Percentiles rank a stretch among this genome's conserved stretches.
phyloP scores from a whole-genome alignment of 2,797 vertebrate genomes.

The Smutsia gigantea region DNA sequence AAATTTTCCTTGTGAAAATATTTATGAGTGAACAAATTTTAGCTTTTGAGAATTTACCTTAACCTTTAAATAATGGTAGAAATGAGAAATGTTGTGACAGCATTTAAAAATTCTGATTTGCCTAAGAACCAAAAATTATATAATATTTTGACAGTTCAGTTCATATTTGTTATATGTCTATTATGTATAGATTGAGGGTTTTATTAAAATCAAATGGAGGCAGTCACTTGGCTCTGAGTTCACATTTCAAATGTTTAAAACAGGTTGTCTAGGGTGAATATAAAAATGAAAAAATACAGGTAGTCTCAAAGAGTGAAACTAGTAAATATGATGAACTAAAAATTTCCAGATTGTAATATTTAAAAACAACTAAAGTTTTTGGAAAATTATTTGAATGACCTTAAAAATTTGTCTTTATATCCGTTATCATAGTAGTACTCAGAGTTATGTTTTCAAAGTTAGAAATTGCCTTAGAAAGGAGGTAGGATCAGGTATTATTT shows the following conservation, averaged over 20 bases:
- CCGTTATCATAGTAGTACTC: neutral
- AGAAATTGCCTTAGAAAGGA: neutral
- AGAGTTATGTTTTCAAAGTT: neutral
- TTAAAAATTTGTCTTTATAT: neutral
- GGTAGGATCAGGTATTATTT: neutral
- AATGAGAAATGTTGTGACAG: neutral
- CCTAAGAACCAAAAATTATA: neutral
- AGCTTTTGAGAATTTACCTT: neutral
- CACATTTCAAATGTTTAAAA: neutral
- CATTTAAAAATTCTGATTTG: neutral
- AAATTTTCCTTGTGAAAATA: neutral
- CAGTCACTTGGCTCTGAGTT: neutral
- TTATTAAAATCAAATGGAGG: neutral
- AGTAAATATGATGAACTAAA: neutral
- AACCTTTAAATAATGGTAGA: conserved; percentile 1
- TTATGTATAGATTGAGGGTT: neutral
- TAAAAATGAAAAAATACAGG: neutral
- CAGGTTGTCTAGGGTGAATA: neutral
- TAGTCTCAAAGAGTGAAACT: neutral
- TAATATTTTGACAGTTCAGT: neutral
- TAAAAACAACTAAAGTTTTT: neutral
- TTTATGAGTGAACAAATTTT: neutral
- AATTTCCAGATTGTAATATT: neutral
- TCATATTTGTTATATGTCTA: neutral
- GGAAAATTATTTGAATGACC: neutral